A percentile compares a stretch with the other conserved stretches of the same genome.
phyloP scores from a whole-genome alignment of 2,888 invertebrate species.

The Meteorus cinctellus region DNA sequence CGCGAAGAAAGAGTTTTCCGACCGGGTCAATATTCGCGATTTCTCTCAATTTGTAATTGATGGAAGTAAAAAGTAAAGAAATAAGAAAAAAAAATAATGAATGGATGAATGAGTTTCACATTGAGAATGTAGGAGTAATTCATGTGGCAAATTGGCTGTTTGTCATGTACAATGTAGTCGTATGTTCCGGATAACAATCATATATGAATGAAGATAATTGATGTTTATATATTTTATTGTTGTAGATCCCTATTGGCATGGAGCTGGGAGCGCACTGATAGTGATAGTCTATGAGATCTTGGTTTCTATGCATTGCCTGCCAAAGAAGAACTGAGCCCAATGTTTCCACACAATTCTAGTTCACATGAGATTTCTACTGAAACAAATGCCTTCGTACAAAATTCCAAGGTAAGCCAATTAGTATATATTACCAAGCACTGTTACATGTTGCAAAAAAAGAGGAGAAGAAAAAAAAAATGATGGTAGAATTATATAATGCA shows the following conservation, averaged over 20 bases:
- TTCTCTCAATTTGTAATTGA: slow-evolving; percentile 35
- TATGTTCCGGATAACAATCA: background rate
- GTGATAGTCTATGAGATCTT: slow-evolving; percentile 73
- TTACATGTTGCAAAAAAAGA: background rate
- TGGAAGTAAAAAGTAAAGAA: background rate
- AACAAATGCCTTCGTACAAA: slow-evolving; percentile 76
- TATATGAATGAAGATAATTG: background rate
- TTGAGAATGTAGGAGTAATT: background rate
- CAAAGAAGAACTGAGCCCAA: slow-evolving; percentile 76
- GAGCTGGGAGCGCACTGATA: slow-evolving; percentile 73
- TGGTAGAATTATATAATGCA: background rate
- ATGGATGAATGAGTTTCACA: background rate
- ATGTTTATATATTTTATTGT: slow-evolving; percentile 50
- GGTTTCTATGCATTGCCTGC: slow-evolving; percentile 76
- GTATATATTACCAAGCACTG: background rate
- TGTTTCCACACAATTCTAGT: slow-evolving; percentile 76
- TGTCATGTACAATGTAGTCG: background rate
- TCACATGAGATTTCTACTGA: slow-evolving; percentile 76
- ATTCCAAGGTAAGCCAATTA: slow-evolving; percentile 71
- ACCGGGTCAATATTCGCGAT: slow-evolving; percentile 39
- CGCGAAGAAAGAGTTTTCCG: slow-evolving; percentile 35
- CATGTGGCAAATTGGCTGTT: slow-evolving; percentile 2
- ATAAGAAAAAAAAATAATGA: background rate
- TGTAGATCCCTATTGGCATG: slow-evolving; percentile 74
- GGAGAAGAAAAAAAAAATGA: background rate